Base-by-base conservation (phyloP, 2,888 invertebrate genomes). In the Pollenia labialis region DNA sequence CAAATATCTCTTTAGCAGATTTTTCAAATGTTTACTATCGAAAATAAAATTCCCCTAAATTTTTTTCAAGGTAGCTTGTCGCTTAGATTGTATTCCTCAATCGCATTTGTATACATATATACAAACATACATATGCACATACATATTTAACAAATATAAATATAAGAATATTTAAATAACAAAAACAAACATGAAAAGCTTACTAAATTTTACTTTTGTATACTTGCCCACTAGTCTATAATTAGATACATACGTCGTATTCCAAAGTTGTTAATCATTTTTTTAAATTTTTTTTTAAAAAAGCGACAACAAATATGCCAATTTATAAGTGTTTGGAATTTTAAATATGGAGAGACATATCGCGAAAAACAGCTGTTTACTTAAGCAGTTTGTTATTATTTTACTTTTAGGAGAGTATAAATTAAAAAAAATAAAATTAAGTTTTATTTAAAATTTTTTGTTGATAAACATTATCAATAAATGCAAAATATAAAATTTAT, bases 401-500 rank as follows among this genome's bases (percentile, higher is more conserved):
- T n/a, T 54, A 10, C 23, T 14, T n/a, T 32, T 40, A 14, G 40
- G 60, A 46, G 44, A 69, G 46, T 12, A 62, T 10, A 62, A 54
- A 23, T 10, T 18, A 16, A 79, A 56, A 74, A 16, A 44, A 14
- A 23, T n/a, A 52, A 62, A 50, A 72, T 42, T 42, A 11, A 14
- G 10, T 56, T 42, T 71, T 74, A 71, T 66, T 23, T 48, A 81
- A 80, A 85, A 64, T 48, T 66, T 58, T 81, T 87, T 85, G 83
- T 83, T 85, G 85, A 87, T 88, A 85, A 87, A 77, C 62, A 77
- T 77, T 85, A 85, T 87, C 87, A 87, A 87, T 82, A 80, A 79
- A 81, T 72, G 64, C 52, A 23, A 83, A 89, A 88, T 84, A 87
- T 75, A 48, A 83, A 82, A 75, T 69, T 58, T 52, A 66, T 52